Evolutionary conservation across 2,113 vertebrate species (phyloP).

Genomic region (Podarcis cretensis): DNA sequence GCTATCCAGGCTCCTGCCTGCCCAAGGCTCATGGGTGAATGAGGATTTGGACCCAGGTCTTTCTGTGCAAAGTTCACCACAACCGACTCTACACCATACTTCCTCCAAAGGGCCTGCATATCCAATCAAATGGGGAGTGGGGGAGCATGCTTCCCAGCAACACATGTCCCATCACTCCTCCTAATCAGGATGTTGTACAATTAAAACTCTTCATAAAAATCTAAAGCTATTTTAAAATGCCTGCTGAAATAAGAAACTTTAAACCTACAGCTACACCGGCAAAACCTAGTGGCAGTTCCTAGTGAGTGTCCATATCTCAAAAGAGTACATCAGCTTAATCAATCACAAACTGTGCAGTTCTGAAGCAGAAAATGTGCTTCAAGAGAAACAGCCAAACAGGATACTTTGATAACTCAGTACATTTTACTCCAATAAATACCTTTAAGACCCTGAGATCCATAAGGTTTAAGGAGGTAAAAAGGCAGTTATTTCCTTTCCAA

Average conservation of each 20-base stretch:
- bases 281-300: background rate
- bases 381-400: background rate
- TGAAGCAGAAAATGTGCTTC: background rate
- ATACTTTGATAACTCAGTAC: background rate
- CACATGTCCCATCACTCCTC: background rate
- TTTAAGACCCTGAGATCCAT: background rate
- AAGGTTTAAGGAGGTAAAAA: background rate
- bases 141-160: background rate
- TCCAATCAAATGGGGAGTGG: background rate
- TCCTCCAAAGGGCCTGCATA: background rate
- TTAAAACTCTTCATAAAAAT: too few relatives aligned
- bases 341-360: too few relatives aligned
- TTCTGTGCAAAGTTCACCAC: background rate
- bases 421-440: rapidly evolving
- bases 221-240: too few relatives aligned
- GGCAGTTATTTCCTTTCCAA: too few relatives aligned
- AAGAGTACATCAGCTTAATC: too few relatives aligned
- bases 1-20: background rate
- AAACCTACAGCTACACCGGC: background rate
- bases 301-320: too few relatives aligned
- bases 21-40: background rate
- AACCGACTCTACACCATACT: background rate
- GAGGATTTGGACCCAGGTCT: background rate
- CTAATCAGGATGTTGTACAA: background rate
- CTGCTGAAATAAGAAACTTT: too few relatives aligned